Conservation (phyloP, 2,888 invertebrate genomes). For the Schizotus pectinicornis region DNA sequence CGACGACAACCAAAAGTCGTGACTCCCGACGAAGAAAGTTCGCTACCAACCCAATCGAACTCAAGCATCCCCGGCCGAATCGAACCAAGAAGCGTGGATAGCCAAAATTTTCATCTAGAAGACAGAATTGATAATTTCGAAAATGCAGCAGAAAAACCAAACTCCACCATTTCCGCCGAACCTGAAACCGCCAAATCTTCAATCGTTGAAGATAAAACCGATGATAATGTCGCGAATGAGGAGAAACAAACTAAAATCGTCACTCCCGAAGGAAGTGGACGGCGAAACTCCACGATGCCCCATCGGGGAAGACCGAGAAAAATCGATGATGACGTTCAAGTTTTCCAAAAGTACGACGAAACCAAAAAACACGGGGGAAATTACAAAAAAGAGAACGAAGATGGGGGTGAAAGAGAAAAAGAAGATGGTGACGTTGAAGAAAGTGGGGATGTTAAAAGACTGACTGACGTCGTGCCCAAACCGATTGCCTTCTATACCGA, state of each 20-base stretch:
- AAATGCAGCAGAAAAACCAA: no score
- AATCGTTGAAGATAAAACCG: no score
- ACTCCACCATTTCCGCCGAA: no score
- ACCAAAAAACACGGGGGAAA: constrained; percentile 40
- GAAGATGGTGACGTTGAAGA: constrained; percentile 19
- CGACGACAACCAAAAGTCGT: not conserved
- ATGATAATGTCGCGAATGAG: not conserved
- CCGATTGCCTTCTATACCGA: constrained; percentile 48
- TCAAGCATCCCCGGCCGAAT: not conserved
- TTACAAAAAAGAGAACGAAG: constrained; percentile 29
- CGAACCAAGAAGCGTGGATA: constrained; percentile 1
- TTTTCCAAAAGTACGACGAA: constrained; percentile 33
- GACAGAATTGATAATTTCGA: not conserved
- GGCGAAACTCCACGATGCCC: no score
- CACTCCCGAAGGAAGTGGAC: not conserved
- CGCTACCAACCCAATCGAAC: no score
- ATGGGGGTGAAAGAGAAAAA: constrained; percentile 15
- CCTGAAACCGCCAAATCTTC: no score
- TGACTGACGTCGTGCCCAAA: constrained; percentile 46
- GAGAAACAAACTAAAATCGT: not conserved
- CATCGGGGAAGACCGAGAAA: not conserved
- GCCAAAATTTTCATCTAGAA: constrained; percentile 1
- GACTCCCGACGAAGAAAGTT: no score
- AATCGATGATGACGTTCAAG: constrained; percentile 28
- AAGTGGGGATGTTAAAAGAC: constrained; percentile 32